Conservation (phyloP, 2,113 vertebrate genomes). For the Carollia perspicillata region DNA sequence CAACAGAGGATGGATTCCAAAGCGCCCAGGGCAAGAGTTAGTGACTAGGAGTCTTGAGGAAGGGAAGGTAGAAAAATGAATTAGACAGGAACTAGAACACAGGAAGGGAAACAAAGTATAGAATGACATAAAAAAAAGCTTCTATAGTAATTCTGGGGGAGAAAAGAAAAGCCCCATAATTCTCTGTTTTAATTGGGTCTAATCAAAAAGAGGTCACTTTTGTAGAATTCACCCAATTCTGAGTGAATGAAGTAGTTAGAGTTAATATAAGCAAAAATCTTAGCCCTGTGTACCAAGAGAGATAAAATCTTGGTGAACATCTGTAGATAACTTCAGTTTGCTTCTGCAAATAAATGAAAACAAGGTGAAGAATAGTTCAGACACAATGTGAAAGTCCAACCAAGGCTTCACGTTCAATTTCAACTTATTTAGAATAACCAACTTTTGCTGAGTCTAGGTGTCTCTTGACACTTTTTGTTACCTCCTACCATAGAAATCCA, state of each 20-base stretch:
- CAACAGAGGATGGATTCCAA: neutral
- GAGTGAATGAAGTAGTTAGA: neutral
- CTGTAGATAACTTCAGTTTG: neutral
- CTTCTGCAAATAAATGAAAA: neutral
- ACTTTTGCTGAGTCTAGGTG: conserved; percentile 1
- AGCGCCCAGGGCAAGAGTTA: neutral
- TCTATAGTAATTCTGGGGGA: neutral
- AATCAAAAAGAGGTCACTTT: neutral
- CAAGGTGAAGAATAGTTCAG: neutral
- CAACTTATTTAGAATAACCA: conserved; percentile 12
- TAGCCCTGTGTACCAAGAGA: neutral
- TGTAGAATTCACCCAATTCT: neutral
- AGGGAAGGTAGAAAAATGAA: neutral
- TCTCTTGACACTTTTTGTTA: neutral
- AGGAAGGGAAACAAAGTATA: neutral
- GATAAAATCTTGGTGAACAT: neutral
- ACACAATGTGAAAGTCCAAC: neutral
- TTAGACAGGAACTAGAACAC: too few relatives aligned
- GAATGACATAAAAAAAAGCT: neutral
- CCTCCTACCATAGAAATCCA: neutral
- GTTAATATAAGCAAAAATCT: neutral
- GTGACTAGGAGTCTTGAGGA: neutral
- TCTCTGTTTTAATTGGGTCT: neutral
- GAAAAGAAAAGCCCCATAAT: neutral
- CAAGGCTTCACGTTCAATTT: neutral